A percentile compares a stretch with the other conserved stretches of the same genome.
phyloP scores from a whole-genome alignment of 2,888 invertebrate genomes.

The Drosophila sordidula region DNA sequence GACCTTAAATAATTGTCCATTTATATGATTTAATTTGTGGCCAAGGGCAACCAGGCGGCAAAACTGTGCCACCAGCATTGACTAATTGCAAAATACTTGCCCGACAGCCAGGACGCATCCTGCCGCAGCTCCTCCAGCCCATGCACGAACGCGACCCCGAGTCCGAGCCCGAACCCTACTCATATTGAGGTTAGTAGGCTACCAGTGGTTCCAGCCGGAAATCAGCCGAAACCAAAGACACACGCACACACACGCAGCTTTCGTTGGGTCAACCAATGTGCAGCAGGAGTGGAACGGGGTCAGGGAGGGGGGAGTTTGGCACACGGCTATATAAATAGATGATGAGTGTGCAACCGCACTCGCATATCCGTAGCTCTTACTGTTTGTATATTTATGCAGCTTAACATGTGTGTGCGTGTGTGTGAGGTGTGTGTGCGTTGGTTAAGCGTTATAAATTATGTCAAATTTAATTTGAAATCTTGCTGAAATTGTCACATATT shows the following conservation, averaged over 20 bases:
- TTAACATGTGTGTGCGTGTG: conserved; percentile 16
- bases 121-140: background rate
- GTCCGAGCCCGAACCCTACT: background rate
- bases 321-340: conserved; percentile 65
- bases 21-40: conserved; percentile 82
- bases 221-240: conserved; percentile 49
- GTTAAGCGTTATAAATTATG: conserved; percentile 61
- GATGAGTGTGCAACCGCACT: conserved; percentile 71
- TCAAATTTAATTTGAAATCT: conserved; percentile 72
- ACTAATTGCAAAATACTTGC: conserved; percentile 73
- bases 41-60: conserved; percentile 61
- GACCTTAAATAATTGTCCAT: conserved; percentile 81
- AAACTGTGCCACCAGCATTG: conserved; percentile 67
- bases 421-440: conserved; percentile 14
- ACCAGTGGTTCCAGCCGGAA: conserved; percentile 50
- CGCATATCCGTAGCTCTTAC: conserved; percentile 41
- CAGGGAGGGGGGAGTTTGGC: conserved; percentile 20
- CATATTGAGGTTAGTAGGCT: conserved; percentile 67
- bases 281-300: conserved; percentile 9
- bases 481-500: conserved; percentile 48
- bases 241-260: conserved; percentile 13
- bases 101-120: conserved; percentile 7
- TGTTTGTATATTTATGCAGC: conserved; percentile 45
- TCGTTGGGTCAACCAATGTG: conserved; percentile 26
- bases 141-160: background rate